Conservation (phyloP, 1,140 invertebrate genomes). For the Caenorhabditis remanei region DNA sequence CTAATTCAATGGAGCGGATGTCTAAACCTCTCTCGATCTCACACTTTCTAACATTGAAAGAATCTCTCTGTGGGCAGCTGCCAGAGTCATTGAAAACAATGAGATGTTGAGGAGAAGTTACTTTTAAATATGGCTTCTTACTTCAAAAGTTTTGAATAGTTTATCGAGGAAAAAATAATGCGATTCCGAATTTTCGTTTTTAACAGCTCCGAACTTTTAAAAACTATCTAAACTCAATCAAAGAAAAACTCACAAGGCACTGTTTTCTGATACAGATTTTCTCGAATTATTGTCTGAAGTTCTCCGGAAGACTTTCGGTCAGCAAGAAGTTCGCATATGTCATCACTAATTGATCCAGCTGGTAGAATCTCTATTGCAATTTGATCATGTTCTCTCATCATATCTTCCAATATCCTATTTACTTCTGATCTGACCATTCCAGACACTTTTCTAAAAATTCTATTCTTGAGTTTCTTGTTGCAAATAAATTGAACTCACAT, state of each 20-base stretch:
- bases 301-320: conserved; percentile 72
- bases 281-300: conserved; percentile 83
- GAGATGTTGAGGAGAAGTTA: background rate
- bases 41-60: background rate
- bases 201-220: background rate
- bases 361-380: conserved; percentile 56
- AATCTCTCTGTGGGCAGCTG: conserved; percentile 12
- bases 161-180: background rate
- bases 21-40: conserved; percentile 4
- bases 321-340: conserved; percentile 63
- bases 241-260: conserved; percentile 81
- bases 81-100: conserved; percentile 27
- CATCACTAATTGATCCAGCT: conserved; percentile 53
- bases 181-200: no score
- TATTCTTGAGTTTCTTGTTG: background rate
- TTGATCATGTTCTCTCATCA: conserved; percentile 57
- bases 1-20: conserved; percentile 38
- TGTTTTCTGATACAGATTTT: conserved; percentile 84
- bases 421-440: conserved; percentile 62
- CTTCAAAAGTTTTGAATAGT: conserved; percentile 29
- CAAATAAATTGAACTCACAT: conserved; percentile 26
- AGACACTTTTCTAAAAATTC: conserved; percentile 47
- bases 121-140: background rate
- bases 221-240: background rate
- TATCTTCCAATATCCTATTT: conserved; percentile 39